phyloP scores from a whole-genome alignment of 2,113 vertebrate species.

The Oophaga pumilio region DNA sequence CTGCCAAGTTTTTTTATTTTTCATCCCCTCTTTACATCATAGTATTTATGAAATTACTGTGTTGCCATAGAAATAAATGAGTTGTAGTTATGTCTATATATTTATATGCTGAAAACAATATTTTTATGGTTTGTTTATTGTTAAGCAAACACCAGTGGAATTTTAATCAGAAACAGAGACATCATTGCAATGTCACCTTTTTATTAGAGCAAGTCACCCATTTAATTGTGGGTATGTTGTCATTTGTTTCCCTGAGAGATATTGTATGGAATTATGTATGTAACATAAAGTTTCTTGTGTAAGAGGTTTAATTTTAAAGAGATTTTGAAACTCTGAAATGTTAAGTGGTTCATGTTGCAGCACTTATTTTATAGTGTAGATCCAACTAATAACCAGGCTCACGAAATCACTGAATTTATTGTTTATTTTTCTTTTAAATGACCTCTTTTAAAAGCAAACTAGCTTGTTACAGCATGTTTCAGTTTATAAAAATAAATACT shows the following conservation, averaged over 20 bases:
- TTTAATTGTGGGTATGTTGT: conserved; percentile 1
- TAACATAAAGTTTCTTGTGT: background rate
- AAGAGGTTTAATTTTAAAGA: background rate
- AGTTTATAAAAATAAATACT: background rate
- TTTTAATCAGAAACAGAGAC: conserved; percentile 30
- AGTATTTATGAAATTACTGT: background rate
- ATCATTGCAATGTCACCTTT: conserved; percentile 19
- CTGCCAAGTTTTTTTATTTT: background rate
- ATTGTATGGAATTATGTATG: background rate
- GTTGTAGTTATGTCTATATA: background rate
- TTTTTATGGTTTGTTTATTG: conserved; percentile 39
- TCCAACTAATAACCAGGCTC: background rate
- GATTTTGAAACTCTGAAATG: background rate
- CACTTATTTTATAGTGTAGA: background rate
- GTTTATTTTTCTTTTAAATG: background rate
- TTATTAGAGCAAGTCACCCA: background rate
- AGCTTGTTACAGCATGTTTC: background rate
- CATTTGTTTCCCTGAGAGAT: background rate
- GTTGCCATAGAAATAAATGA: conserved; percentile 12
- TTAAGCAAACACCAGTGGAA: conserved; percentile 12
- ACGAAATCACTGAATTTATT: background rate
- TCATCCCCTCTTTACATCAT: background rate
- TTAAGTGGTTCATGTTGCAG: background rate
- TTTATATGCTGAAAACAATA: conserved; percentile 15
- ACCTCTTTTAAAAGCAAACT: background rate